These are phyloP conservation scores for Tricholaema leucomelas DNA, from an alignment of 2,113 vertebrate genomes.

Conservation along the genomic window DNA sequence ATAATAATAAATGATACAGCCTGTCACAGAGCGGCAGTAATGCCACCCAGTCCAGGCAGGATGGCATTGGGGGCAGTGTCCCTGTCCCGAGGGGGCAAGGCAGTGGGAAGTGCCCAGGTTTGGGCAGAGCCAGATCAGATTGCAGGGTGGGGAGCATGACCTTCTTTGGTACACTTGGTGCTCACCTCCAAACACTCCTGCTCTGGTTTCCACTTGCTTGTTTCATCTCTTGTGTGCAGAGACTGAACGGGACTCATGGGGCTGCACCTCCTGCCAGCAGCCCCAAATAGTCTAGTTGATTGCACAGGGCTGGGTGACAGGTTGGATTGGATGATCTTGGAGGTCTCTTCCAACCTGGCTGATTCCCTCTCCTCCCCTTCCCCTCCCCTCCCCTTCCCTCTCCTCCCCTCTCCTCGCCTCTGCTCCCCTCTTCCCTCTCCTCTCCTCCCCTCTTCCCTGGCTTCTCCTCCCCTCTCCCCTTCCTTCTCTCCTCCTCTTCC, in stretches of 20 bases:
- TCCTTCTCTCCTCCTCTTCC: too few species aligned
- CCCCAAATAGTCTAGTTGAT: not conserved
- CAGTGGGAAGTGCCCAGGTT: not conserved
- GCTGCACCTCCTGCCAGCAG: not conserved
- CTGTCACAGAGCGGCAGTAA: not conserved
- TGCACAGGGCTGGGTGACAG: too few species aligned
- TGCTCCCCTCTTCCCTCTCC: too few species aligned
- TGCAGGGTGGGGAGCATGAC: not conserved
- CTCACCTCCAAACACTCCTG: not conserved
- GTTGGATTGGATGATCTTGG: too few species aligned
- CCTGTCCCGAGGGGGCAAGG: not conserved
- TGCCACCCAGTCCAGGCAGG: not conserved
- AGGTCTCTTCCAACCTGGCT: too few species aligned
- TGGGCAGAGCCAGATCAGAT: not conserved
- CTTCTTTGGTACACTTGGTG: rapidly evolving
- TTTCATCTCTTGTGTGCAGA: not conserved
- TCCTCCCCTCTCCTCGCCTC: too few species aligned
- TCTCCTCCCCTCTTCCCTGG: too few species aligned
- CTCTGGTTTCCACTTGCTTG: not conserved
- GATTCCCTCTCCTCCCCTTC: too few species aligned
- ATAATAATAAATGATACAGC: slow-evolving; percentile 53
- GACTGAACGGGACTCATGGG: not conserved
- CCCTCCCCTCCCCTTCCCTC: too few species aligned
- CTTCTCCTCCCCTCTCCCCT: too few species aligned
- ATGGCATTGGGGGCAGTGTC: not conserved